phyloP scores from a whole-genome alignment of 2,797 vertebrate genomes.

The Molossus alvarezi region DNA sequence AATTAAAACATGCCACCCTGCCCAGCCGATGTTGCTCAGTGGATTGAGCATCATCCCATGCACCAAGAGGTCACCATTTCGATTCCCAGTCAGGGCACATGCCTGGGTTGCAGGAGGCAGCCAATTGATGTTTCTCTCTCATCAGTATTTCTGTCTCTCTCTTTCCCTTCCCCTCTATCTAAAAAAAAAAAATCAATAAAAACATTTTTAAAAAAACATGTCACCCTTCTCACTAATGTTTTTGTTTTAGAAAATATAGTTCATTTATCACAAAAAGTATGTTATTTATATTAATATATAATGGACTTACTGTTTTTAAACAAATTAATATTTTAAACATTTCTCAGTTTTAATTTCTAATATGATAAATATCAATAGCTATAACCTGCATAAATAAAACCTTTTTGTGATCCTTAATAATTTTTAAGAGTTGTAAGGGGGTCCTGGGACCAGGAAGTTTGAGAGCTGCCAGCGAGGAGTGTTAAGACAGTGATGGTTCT shows the following conservation, averaged over 20 bases:
- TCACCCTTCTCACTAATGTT: background rate
- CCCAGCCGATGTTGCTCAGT: no score
- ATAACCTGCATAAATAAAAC: background rate
- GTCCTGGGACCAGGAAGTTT: background rate
- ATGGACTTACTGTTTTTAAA: slow-evolving; percentile 48
- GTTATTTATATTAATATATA: background rate
- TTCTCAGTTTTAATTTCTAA: slow-evolving; percentile 28
- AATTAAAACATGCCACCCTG: background rate
- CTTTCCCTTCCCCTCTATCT: no score
- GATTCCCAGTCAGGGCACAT: no score
- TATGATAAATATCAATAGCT: background rate
- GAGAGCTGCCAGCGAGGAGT: background rate
- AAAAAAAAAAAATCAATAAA: no score
- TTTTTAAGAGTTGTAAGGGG: background rate
- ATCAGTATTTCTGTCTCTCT: no score
- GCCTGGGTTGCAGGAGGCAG: no score
- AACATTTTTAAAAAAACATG: no score
- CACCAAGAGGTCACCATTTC: no score
- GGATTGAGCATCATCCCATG: no score
- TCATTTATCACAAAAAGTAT: slow-evolving; percentile 28
- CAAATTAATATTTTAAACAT: background rate
- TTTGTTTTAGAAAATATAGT: background rate
- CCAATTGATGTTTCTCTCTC: no score
- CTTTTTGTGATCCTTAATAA: background rate
- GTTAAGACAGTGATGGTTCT: background rate